Conservation (phyloP, 2,797 vertebrate species). For the Gadopsis marmoratus region DNA sequence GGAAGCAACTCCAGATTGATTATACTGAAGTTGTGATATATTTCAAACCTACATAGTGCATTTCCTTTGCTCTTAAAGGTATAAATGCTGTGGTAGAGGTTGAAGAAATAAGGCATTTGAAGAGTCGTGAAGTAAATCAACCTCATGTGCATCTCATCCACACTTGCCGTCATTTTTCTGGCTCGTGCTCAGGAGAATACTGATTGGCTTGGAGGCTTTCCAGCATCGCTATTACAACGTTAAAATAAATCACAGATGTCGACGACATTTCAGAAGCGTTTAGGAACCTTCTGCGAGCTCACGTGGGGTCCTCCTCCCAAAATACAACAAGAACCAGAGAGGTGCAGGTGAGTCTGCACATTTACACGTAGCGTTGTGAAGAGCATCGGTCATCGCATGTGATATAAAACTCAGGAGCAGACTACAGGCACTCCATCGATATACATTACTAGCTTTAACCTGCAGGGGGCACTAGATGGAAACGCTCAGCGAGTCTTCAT, state of each 20-base stretch:
- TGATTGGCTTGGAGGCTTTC: neutral
- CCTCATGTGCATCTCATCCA: neutral
- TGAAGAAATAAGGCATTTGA: neutral
- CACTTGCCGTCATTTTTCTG: neutral
- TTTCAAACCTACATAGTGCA: neutral
- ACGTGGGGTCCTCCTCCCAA: neutral
- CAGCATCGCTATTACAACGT: neutral
- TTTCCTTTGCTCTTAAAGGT: neutral
- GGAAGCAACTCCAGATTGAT: neutral
- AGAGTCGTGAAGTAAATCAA: neutral
- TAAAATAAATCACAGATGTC: neutral
- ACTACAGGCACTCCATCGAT: neutral
- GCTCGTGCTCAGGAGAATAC: neutral
- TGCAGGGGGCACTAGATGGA: neutral
- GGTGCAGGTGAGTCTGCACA: neutral
- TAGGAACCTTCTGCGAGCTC: neutral
- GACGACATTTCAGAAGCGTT: neutral
- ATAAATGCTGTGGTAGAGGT: too few species aligned
- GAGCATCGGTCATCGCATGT: neutral
- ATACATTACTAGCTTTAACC: neutral
- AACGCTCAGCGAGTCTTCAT: neutral
- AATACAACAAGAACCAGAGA: neutral
- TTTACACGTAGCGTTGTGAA: neutral
- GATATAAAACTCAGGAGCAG: neutral
- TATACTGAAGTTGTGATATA: neutral